A percentile compares a stretch with the other conserved stretches of the same genome.
phyloP scores from a whole-genome alignment of 2,888 invertebrate species.

The Trachelus stipa region DNA sequence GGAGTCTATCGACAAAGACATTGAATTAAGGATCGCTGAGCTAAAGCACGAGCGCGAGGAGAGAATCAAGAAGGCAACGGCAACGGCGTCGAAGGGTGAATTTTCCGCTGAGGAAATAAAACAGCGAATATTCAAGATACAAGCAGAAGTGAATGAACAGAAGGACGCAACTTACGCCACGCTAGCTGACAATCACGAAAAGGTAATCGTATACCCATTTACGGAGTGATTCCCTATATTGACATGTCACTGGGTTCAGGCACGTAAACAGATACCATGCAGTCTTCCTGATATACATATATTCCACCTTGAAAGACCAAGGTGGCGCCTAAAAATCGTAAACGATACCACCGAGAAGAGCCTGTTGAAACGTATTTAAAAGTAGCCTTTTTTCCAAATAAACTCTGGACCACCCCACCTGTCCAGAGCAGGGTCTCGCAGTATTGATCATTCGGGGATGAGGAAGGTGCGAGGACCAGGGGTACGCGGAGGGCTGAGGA shows the following conservation, averaged over 20 bases:
- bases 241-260: conserved; percentile 7
- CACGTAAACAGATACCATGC: neutral
- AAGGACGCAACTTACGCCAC: conserved; percentile 59
- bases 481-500: conserved; percentile 34
- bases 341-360: conserved; percentile 24
- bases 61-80: conserved; percentile 66
- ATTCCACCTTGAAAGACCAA: neutral
- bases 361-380: conserved; percentile 20
- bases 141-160: conserved; percentile 64
- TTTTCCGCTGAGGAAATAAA: conserved; percentile 68
- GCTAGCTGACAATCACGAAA: conserved; percentile 62
- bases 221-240: conserved; percentile 7
- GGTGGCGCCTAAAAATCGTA: neutral
- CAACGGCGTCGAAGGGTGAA: conserved; percentile 67
- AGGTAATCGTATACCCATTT: conserved; percentile 58
- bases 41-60: conserved; percentile 67
- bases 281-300: neutral
- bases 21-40: conserved; percentile 69
- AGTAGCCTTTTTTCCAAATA: conserved; percentile 27
- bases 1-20: conserved; percentile 69
- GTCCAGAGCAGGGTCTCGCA: conserved; percentile 49
- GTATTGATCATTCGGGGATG: conserved; percentile 52
- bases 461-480: conserved; percentile 31
- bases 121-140: conserved; percentile 67
- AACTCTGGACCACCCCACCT: conserved; percentile 48